Conservation (phyloP, 1,140 invertebrate genomes). For the Diuraphis noxia region DNA sequence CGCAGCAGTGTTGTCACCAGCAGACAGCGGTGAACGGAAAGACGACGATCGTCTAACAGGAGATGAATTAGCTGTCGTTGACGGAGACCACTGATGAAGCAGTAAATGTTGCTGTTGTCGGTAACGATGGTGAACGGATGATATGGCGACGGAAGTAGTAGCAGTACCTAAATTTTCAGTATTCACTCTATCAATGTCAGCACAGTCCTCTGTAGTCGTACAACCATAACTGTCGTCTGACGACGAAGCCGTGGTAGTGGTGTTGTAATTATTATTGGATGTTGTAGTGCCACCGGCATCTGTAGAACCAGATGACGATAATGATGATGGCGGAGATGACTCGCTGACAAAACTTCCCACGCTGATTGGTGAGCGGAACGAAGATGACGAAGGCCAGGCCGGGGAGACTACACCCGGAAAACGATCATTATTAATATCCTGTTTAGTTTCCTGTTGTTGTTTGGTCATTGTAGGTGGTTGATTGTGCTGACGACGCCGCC, state of each 20-base stretch:
- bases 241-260: not conserved
- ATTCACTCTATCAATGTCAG: not conserved
- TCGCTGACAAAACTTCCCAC: not conserved
- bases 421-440: not conserved
- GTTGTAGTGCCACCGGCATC: constrained; percentile 9
- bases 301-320: constrained; percentile 66
- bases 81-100: constrained; percentile 12
- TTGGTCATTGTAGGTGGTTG: not conserved
- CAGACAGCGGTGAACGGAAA: not conserved
- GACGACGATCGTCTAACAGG: not conserved
- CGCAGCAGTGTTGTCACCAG: not conserved
- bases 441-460: not conserved
- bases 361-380: constrained; percentile 22
- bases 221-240: not conserved
- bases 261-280: constrained; percentile 32
- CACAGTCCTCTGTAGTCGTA: not conserved
- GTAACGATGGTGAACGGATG: not conserved
- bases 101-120: not conserved
- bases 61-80: constrained; percentile 17
- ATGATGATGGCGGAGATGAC: constrained; percentile 57
- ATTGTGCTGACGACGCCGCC: not conserved
- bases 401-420: not conserved
- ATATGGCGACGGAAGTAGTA: not conserved
- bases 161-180: not conserved
- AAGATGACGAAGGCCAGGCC: not conserved